phyloP scores from a whole-genome alignment of 2,797 vertebrate species.

The Monodelphis domestica region DNA sequence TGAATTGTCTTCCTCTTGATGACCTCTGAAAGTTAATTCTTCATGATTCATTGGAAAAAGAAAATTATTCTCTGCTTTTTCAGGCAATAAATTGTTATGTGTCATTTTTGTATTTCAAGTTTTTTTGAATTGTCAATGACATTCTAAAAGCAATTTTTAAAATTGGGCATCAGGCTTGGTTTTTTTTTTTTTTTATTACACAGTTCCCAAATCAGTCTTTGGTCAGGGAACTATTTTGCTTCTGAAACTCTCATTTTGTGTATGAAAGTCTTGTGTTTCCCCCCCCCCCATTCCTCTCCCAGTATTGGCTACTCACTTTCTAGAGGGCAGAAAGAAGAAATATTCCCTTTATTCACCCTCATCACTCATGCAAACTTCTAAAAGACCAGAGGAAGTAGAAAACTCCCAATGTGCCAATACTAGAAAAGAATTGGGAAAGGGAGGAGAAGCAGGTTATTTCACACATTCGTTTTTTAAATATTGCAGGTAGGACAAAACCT shows the following conservation, averaged over 20 bases:
- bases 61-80: background rate
- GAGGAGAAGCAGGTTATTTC: background rate
- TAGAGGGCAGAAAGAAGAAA: background rate
- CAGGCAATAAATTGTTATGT: background rate
- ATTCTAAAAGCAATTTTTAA: slow-evolving; percentile 23
- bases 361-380: background rate
- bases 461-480: background rate
- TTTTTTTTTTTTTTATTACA: background rate
- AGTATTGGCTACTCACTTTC: background rate
- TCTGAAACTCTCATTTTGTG: background rate
- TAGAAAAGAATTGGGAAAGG: background rate
- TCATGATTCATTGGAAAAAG: slow-evolving; percentile 19
- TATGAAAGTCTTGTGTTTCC: background rate
- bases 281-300: background rate
- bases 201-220: background rate
- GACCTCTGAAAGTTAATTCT: slow-evolving; percentile 49
- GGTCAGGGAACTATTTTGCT: background rate
- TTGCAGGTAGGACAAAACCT: background rate
- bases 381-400: background rate
- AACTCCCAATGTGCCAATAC: background rate
- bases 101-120: slow-evolving; percentile 7
- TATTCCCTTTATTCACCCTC: background rate
- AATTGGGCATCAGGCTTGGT: background rate
- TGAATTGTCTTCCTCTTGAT: background rate
- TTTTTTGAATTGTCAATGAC: slow-evolving; percentile 34